Percentiles rank a stretch among this genome's conserved stretches.
Conservation (phyloP, 2,113 vertebrate genomes). For the Hemibagrus wyckioides region DNA sequence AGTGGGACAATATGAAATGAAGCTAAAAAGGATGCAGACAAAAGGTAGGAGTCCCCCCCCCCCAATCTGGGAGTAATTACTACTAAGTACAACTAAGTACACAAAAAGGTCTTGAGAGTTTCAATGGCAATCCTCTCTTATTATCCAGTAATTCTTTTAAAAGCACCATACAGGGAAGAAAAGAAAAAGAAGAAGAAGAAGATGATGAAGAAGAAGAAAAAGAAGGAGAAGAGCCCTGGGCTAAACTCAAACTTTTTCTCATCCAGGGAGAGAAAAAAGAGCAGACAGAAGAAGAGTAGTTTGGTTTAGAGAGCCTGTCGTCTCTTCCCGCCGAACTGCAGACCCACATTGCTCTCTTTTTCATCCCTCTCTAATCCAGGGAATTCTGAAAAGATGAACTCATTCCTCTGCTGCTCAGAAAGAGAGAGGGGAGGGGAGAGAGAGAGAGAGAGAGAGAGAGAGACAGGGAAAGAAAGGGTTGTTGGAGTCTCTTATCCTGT, state of each 20-base stretch:
- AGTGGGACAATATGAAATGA: constrained; percentile 1
- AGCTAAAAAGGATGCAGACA: constrained; percentile 6
- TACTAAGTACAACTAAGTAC: constrained; percentile 64
- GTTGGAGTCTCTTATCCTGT: constrained; percentile 70
- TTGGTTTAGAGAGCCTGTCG: constrained; percentile 64
- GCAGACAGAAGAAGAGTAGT: constrained; percentile 45
- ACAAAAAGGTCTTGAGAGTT: constrained; percentile 62
- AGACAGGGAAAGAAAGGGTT: constrained; percentile 54
- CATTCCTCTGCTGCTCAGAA: constrained; percentile 63
- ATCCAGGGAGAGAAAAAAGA: constrained; percentile 35
- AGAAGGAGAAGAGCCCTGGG: constrained; percentile 47
- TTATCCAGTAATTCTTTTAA: constrained; percentile 72
- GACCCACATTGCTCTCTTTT: constrained; percentile 64
- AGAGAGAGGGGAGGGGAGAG: constrained; percentile 62
- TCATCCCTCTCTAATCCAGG: constrained; percentile 68
- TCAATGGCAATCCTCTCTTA: constrained; percentile 68
- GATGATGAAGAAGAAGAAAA: constrained; percentile 28
- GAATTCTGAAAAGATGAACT: constrained; percentile 72
- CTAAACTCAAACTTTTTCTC: constrained; percentile 44
- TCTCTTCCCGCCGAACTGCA: constrained; percentile 68
- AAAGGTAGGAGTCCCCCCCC: constrained; percentile 12
- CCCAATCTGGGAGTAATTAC: constrained; percentile 59
- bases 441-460: constrained; percentile 51
- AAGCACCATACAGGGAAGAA: constrained; percentile 61
- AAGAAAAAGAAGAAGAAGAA: constrained; percentile 40